Evolutionary conservation across 2,797 vertebrate genomes (phyloP).

Genomic region (Cryptoblepharus egeriae): DNA sequence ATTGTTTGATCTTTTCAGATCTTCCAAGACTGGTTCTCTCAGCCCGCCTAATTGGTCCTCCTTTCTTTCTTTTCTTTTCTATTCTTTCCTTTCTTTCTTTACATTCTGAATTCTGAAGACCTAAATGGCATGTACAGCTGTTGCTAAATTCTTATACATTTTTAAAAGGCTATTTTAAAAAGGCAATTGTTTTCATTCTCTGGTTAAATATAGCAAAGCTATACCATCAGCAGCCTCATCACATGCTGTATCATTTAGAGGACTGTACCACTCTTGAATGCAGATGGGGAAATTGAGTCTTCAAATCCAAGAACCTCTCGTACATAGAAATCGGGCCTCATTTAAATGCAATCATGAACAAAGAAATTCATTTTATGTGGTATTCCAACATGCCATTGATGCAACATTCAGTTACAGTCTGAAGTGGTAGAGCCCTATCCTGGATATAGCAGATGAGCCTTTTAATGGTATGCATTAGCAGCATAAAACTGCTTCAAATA

Average conservation of each 20-base stretch:
- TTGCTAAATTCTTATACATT: not conserved
- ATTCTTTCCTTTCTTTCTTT: not conserved
- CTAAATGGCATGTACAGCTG: conserved; percentile 7
- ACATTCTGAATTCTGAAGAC: not conserved
- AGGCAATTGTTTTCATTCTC: not conserved
- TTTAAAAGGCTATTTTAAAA: not conserved
- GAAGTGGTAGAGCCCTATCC: not conserved
- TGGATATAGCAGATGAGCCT: not conserved
- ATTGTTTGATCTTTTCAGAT: conserved; percentile 34
- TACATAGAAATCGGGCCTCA: not conserved
- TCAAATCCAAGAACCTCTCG: not conserved
- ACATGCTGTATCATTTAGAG: not conserved
- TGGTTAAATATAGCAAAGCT: not conserved
- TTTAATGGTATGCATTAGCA: not conserved
- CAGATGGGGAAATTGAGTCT: not conserved
- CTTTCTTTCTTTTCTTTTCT: not conserved
- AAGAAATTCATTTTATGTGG: not conserved
- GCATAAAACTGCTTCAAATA: not conserved
- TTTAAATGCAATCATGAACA: not conserved
- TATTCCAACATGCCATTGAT: not conserved
- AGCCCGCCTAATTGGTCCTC: not conserved
- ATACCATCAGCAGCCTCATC: not conserved
- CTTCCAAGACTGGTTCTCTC: not conserved
- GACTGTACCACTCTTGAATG: not conserved
- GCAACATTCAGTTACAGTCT: not conserved